phyloP scores from a whole-genome alignment of 2,797 vertebrate genomes.

The Nannoperca obscura region DNA sequence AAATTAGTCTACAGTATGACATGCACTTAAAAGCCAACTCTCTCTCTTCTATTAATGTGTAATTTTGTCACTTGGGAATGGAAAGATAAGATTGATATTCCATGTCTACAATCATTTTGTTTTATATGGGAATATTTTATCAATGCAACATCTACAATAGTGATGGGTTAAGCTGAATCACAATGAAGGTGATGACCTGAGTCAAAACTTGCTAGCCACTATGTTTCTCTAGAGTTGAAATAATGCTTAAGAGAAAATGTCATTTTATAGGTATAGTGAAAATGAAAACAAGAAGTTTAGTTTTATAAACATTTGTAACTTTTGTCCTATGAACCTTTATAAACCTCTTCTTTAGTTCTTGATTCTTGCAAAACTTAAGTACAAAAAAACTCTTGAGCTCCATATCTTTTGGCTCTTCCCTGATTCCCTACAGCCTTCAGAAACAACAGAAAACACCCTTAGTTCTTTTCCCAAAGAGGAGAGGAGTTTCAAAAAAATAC shows the following conservation, averaged over 20 bases:
- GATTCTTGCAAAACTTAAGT: neutral
- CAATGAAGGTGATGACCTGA: neutral
- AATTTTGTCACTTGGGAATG: neutral
- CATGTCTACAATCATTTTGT: neutral
- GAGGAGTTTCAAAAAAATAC: neutral
- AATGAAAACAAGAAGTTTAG: neutral
- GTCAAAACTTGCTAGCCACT: neutral
- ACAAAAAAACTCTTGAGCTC: constrained; percentile 14
- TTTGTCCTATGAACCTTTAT: neutral
- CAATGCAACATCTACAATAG: neutral
- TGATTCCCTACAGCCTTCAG: constrained; percentile 8
- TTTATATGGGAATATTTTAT: neutral
- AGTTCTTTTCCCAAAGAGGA: neutral
- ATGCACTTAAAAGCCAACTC: no score
- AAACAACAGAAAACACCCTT: neutral
- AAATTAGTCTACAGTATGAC: neutral
- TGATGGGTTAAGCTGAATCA: neutral
- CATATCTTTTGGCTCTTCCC: constrained; percentile 2
- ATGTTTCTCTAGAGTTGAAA: neutral
- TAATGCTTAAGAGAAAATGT: neutral
- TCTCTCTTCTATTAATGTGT: neutral
- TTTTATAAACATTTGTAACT: neutral
- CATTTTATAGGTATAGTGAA: neutral
- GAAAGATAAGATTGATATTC: neutral
- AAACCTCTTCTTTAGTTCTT: constrained; percentile 2